Percentiles rank a stretch among this genome's conserved stretches.
Conservation (phyloP, 2,797 vertebrate species). For the Vultur gryphus region DNA sequence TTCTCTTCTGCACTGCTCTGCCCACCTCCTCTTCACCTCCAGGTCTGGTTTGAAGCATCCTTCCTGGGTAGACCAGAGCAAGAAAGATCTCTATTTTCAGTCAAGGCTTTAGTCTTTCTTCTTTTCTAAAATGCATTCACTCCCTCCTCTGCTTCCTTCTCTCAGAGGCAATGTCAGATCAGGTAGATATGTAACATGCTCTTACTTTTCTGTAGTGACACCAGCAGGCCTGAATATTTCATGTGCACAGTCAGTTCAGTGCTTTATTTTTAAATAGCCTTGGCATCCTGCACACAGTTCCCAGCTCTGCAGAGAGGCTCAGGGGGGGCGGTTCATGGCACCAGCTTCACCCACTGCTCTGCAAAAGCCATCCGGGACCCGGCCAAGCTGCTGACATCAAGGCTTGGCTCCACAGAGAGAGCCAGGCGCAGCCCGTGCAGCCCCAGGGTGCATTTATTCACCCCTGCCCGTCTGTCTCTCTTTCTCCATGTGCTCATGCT, state of each 20-base stretch:
- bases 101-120: not conserved
- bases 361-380: not conserved
- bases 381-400: accelerated
- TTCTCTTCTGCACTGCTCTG: not conserved
- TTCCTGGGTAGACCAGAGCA: not conserved
- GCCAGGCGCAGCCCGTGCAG: not conserved
- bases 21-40: not conserved
- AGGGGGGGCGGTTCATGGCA: not conserved
- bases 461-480: not conserved
- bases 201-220: not conserved
- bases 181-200: not conserved
- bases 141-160: not conserved
- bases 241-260: not conserved
- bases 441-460: not conserved
- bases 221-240: constrained; percentile 18
- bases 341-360: not conserved
- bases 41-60: not conserved
- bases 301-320: not conserved
- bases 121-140: not conserved
- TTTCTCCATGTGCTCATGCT: not conserved
- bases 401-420: not conserved
- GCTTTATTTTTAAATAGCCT: not conserved
- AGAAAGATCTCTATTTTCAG: not conserved
- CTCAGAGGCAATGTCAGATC: not conserved
- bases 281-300: not conserved